These are phyloP conservation scores for Sipha maydis DNA, from an alignment of 2,888 invertebrate genomes.

Conservation along the genomic window DNA sequence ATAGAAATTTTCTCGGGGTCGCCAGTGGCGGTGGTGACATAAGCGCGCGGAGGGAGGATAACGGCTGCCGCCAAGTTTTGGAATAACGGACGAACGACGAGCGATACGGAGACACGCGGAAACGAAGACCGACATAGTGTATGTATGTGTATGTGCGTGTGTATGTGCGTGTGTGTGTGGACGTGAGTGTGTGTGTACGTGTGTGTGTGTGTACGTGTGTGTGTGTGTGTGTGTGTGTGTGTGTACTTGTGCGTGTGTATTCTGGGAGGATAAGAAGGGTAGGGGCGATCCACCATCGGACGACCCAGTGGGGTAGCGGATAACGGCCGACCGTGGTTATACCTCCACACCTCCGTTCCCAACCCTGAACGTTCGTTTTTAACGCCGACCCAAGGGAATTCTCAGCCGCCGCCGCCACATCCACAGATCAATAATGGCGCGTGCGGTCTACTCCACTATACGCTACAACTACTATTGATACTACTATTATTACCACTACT, in stretches of 20 bases:
- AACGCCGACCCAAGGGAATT: constrained; percentile 41
- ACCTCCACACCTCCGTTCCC: not conserved
- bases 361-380: constrained; percentile 37
- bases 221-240: not conserved
- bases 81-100: not conserved
- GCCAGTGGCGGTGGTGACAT: not conserved
- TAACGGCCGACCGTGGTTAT: not conserved
- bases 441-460: not conserved
- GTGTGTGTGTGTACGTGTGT: not conserved
- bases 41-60: not conserved
- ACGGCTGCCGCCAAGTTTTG: constrained; percentile 15
- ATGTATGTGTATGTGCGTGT: no score
- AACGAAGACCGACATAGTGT: not conserved
- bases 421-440: constrained; percentile 58
- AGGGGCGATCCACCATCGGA: not conserved
- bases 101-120: constrained; percentile 21
- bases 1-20: not conserved
- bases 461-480: no score
- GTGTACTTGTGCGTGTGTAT: no score
- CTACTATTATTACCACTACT: not conserved
- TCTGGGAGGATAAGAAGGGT: not conserved
- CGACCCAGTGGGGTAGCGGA: no score
- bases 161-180: no score
- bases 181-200: not conserved
- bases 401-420: constrained; percentile 31